Evolutionary conservation across 2,888 invertebrate species (phyloP).

Genomic region (Ochlodes sylvanus): DNA sequence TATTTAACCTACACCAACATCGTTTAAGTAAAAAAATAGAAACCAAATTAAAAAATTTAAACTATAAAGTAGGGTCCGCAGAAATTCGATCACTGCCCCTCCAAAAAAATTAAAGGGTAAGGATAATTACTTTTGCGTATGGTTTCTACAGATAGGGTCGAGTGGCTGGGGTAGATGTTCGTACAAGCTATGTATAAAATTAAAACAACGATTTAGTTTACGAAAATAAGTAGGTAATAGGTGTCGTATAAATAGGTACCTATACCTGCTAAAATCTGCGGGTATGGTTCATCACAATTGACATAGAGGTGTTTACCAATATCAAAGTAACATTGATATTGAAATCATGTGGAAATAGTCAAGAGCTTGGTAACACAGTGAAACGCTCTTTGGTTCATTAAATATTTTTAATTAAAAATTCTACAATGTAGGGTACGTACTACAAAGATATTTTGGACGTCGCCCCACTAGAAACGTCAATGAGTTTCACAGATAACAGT

Average conservation of each 20-base stretch:
- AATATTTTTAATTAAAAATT: constrained; percentile 17
- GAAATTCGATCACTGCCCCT: constrained; percentile 54
- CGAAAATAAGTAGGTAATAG: no score
- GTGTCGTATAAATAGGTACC: no score
- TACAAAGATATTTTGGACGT: constrained; percentile 25
- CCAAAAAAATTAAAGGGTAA: constrained; percentile 67
- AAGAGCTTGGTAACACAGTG: no score
- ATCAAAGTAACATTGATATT: no score
- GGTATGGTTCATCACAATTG: no score
- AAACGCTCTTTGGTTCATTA: no score
- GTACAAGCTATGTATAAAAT: no score
- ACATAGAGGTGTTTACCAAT: no score
- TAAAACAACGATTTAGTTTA: no score
- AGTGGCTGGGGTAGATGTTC: constrained; percentile 50
- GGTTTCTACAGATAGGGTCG: constrained; percentile 73
- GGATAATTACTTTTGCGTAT: constrained; percentile 74
- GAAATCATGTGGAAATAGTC: no score
- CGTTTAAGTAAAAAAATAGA: background rate
- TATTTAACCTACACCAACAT: no score
- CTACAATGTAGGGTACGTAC: background rate
- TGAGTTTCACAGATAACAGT: constrained; percentile 30
- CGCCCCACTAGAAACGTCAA: constrained; percentile 36
- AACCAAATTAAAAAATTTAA: constrained; percentile 1
- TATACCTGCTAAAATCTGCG: no score
- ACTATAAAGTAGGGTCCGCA: background rate